Percentiles rank a stretch among this genome's conserved stretches.
These are phyloP conservation scores for Pharmacophagus antenor DNA, from an alignment of 2,888 invertebrate genomes.

Conservation along the genomic window DNA sequence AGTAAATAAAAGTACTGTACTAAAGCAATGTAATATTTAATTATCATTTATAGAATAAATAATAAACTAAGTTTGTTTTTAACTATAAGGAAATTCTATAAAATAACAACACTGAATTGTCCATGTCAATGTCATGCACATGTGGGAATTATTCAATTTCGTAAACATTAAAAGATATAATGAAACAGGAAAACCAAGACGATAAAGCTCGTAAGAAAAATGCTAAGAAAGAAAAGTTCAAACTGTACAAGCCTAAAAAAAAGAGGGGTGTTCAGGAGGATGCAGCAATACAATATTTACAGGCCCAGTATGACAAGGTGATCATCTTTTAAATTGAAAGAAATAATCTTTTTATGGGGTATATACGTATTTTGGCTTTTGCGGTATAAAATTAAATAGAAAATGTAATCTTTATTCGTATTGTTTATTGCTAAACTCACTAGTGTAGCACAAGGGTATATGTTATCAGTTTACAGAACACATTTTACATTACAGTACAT, in stretches of 20 bases:
- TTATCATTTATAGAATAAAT: neutral
- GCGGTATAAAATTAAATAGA: too few relatives aligned
- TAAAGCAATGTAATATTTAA: too few relatives aligned
- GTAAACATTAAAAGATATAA: constrained; percentile 18
- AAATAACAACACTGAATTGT: neutral
- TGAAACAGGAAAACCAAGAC: constrained; percentile 49
- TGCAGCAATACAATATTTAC: constrained; percentile 74
- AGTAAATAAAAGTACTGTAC: too few relatives aligned
- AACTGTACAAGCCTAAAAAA: constrained; percentile 68
- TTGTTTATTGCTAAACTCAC: too few relatives aligned
- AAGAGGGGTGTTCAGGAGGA: constrained; percentile 72
- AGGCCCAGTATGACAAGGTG: constrained; percentile 73
- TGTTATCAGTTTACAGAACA: too few relatives aligned
- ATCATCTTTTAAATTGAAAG: constrained; percentile 12
- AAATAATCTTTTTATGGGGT: neutral
- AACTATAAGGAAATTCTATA: neutral
- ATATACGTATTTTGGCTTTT: too few relatives aligned
- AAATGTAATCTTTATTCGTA: too few relatives aligned
- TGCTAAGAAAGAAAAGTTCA: constrained; percentile 55
- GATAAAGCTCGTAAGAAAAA: constrained; percentile 42
- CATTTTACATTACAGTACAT: too few relatives aligned
- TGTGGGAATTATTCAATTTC: constrained; percentile 9
- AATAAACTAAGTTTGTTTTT: neutral
- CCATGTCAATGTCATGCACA: constrained; percentile 16
- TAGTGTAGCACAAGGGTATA: too few relatives aligned